phyloP scores from a whole-genome alignment of 2,113 vertebrate species.

The Myotis yumanensis region DNA sequence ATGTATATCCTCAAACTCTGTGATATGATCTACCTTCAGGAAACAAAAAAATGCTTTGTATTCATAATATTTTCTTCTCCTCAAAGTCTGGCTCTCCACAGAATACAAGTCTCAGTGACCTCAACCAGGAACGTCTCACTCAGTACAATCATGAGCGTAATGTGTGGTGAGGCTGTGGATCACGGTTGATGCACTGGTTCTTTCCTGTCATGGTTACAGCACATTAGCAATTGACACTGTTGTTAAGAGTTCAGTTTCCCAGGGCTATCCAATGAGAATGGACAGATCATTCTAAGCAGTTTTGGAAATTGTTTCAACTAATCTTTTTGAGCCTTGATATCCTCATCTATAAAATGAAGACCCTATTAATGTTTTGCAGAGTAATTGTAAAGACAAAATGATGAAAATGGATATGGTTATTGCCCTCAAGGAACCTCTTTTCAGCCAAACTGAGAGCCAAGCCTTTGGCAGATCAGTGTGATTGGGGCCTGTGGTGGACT shows the following conservation, averaged over 20 bases:
- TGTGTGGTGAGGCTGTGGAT: neutral
- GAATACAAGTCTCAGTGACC: neutral
- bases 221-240: neutral
- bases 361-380: neutral
- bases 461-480: neutral
- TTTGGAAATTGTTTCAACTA: neutral
- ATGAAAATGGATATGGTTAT: slow-evolving; percentile 4
- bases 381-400: neutral
- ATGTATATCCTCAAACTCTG: neutral
- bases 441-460: neutral
- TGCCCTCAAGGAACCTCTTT: neutral
- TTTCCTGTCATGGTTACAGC: neutral
- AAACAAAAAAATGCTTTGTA: neutral
- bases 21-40: neutral
- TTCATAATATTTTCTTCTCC: neutral
- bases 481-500: neutral
- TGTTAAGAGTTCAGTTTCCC: neutral
- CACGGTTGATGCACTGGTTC: neutral
- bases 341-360: neutral
- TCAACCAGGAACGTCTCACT: neutral
- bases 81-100: neutral
- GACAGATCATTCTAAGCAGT: neutral
- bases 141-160: neutral
- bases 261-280: neutral
- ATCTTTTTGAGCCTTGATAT: neutral